Evolutionary conservation across 2,797 vertebrate genomes (phyloP).

Genomic region (Brotula barbata): DNA sequence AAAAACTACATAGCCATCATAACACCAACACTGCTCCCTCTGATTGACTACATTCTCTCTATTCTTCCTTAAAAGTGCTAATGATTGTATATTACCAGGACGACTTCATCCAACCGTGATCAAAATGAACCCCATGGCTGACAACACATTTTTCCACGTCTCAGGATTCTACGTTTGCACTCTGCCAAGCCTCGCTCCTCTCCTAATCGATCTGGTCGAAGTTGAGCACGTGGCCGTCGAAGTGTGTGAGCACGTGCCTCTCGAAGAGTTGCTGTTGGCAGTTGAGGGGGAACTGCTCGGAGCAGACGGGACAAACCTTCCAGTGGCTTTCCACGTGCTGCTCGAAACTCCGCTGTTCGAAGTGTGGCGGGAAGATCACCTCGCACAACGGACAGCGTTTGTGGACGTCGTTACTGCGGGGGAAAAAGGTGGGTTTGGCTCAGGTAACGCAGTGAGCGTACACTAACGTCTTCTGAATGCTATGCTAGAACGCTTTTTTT

Average conservation of each 20-base stretch:
- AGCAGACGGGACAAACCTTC: constrained; percentile 97
- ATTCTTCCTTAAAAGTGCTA: constrained; percentile 47
- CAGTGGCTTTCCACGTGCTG: constrained; percentile 97
- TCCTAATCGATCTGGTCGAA: constrained; percentile 84
- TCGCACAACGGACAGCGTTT: constrained; percentile 96
- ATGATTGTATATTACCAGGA: constrained; percentile 54
- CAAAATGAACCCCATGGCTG: constrained; percentile 40
- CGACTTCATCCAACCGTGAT: constrained; percentile 28
- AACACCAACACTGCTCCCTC: constrained; percentile 27
- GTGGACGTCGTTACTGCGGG: constrained; percentile 85
- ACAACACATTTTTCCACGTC: constrained; percentile 21
- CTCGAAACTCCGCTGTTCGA: constrained; percentile 95
- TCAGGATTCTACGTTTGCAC: background rate
- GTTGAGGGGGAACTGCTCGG: constrained; percentile 94
- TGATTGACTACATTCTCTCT: constrained; percentile 51
- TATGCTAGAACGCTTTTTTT: too few species aligned
- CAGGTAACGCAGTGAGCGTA: too few species aligned
- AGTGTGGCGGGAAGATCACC: constrained; percentile 96
- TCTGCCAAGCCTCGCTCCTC: background rate
- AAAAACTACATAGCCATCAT: constrained; percentile 18
- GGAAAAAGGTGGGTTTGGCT: background rate
- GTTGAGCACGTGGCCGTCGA: constrained; percentile 92
- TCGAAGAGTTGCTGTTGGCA: constrained; percentile 93
- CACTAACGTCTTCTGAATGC: too few species aligned
- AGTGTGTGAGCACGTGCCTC: constrained; percentile 95